Base-by-base conservation (phyloP, 1,140 invertebrate species). In the Goniozus legneri region DNA sequence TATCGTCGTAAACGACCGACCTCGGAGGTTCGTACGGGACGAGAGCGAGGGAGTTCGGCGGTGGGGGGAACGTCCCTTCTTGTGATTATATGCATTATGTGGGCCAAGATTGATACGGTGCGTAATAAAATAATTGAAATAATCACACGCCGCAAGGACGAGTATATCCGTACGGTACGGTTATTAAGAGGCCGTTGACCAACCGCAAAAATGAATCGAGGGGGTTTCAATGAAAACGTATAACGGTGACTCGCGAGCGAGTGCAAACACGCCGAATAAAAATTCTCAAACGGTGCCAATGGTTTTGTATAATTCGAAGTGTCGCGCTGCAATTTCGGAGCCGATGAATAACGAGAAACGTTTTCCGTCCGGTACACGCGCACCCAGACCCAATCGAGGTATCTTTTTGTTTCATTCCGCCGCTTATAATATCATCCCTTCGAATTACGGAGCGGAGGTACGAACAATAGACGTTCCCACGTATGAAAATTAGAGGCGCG, bases 61-160 rank as follows among this genome's bases (percentile, higher is more conserved):
- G n/a, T n/a, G n/a, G 47, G 34, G 32, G 34, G 44, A 35, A 47
- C 18, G 47, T 39, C 40, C 44, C 47, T 38, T 58, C 43, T n/a
- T n/a, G n/a, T 64, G 64, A 71, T 71, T 68, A 71, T 67, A 69
- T 58, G 62, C 56, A 69, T 71, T 71, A 70, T 63, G 48, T 59
- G 46, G 56, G 47, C 46, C 42, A 61, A 62, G 57, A 65, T 66
- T 69, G 60, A 65, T 66, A 62, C 57, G 54, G 54, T 59, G 58
- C 56, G 58, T 71, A 71, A 68, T 71, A 62, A 65, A 71, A 68
- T 71, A 69, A 70, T 65, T 66, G 65, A 66, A 68, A 69, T 69
- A 69, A 69, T 66, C 66, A 63, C 56, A 66, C 44, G 52, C 51
- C 53, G 46, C 55, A 58, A 62, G 48, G 56, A 58, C 54, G 54